Evolutionary conservation across 1,140 invertebrate species (phyloP).

Genomic region (Schlechtendalia chinensis): DNA sequence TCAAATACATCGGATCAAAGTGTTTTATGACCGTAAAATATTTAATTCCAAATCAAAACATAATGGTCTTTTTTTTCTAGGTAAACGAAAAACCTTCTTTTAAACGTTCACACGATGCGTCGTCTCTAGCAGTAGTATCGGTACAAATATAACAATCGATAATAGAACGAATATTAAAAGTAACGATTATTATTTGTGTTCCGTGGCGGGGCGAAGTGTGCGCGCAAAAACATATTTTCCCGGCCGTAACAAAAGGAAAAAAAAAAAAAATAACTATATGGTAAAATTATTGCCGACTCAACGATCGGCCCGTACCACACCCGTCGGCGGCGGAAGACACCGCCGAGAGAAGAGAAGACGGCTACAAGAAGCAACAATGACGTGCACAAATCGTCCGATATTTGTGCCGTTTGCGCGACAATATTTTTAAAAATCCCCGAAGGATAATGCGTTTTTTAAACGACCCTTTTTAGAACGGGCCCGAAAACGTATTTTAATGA

Average conservation of each 20-base stretch:
- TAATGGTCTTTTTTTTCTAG: slow-evolving; percentile 19
- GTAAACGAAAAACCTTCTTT: not conserved
- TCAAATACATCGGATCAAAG: slow-evolving; percentile 1
- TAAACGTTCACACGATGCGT: not conserved
- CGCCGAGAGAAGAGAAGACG: not conserved
- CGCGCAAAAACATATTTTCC: not conserved
- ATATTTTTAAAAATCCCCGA: slow-evolving; percentile 34
- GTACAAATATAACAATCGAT: not conserved
- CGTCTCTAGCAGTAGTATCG: not conserved
- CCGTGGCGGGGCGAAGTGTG: not conserved
- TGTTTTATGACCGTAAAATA: slow-evolving; percentile 8
- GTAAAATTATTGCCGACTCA: slow-evolving; percentile 41
- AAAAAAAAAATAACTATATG: not conserved
- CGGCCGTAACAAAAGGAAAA: too few species aligned
- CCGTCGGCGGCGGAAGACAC: not conserved
- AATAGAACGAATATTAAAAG: slow-evolving; percentile 7
- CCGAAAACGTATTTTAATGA: slow-evolving; percentile 47
- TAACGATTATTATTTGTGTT: slow-evolving; percentile 13
- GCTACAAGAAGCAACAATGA: slow-evolving; percentile 44
- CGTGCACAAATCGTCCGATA: slow-evolving; percentile 34
- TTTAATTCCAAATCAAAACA: slow-evolving; percentile 5
- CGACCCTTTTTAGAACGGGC: slow-evolving; percentile 37
- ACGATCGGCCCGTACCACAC: slow-evolving; percentile 17
- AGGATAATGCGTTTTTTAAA: slow-evolving; percentile 45
- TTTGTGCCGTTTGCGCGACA: slow-evolving; percentile 46